Conservation (phyloP, 2,888 invertebrate species). For the Tenodera sinensis region DNA sequence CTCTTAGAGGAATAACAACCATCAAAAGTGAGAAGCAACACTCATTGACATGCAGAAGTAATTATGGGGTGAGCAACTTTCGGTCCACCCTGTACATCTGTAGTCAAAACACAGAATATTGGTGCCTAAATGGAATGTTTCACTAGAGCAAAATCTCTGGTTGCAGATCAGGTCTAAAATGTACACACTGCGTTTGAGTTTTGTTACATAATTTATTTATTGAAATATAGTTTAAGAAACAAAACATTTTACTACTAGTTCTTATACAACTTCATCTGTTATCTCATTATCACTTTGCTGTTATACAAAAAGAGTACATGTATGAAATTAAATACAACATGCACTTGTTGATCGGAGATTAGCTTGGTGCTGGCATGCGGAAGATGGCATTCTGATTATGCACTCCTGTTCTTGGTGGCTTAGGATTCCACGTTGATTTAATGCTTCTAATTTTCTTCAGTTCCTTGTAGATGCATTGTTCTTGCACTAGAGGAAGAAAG, state of each 20-base stretch:
- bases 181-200: not conserved
- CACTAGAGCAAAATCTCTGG: too few relatives aligned
- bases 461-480: constrained; percentile 63
- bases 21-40: too few relatives aligned
- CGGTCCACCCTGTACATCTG: too few relatives aligned
- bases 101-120: too few relatives aligned
- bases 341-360: not conserved
- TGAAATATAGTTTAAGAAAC: not conserved
- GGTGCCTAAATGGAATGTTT: too few relatives aligned
- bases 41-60: too few relatives aligned
- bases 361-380: not conserved
- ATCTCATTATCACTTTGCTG: too few relatives aligned
- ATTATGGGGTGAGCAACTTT: too few relatives aligned
- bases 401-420: not conserved
- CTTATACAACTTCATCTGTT: not conserved
- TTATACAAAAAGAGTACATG: too few relatives aligned
- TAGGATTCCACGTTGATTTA: constrained; percentile 33
- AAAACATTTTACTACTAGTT: not conserved
- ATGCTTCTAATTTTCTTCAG: constrained; percentile 72
- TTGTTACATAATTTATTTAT: not conserved
- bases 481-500: constrained; percentile 62
- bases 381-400: not conserved
- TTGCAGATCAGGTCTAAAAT: too few relatives aligned
- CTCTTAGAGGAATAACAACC: too few relatives aligned
- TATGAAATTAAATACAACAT: too few relatives aligned